phyloP scores from a whole-genome alignment of 2,797 vertebrate genomes.

The Takifugu rubripes region DNA sequence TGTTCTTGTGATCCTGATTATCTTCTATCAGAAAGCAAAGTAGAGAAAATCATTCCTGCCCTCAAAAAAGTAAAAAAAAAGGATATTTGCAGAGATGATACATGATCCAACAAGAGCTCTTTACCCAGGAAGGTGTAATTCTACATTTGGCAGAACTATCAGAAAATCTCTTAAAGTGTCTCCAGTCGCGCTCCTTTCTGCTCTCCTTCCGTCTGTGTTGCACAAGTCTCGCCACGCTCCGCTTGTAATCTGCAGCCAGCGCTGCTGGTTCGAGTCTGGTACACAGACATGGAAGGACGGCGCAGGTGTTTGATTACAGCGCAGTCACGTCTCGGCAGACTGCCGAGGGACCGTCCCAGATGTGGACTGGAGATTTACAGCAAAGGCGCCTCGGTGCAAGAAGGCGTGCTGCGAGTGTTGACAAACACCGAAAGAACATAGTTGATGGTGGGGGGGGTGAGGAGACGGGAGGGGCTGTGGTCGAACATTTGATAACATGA shows the following conservation, averaged over 20 bases:
- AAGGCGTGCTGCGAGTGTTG: slow-evolving; percentile 5
- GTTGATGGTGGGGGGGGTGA: neutral
- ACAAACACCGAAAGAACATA: slow-evolving; percentile 6
- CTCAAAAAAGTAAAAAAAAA: no score
- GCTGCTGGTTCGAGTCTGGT: slow-evolving; percentile 24
- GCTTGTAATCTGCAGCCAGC: slow-evolving; percentile 31
- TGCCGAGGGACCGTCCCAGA: slow-evolving; percentile 34
- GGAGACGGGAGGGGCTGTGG: slow-evolving; percentile 11
- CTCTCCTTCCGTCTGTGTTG: slow-evolving; percentile 18
- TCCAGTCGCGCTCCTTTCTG: slow-evolving; percentile 34
- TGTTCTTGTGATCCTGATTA: no score
- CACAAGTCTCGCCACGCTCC: slow-evolving; percentile 52
- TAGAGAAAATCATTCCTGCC: no score
- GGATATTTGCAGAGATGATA: neutral
- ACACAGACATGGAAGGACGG: slow-evolving; percentile 39
- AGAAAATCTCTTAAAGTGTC: slow-evolving; percentile 36
- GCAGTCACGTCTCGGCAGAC: slow-evolving; percentile 45
- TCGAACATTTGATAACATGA: slow-evolving; percentile 41
- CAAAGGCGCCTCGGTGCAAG: slow-evolving; percentile 18
- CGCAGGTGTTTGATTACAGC: slow-evolving; percentile 46
- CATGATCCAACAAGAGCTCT: neutral
- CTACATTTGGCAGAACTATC: slow-evolving; percentile 35
- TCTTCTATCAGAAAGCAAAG: no score
- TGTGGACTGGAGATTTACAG: slow-evolving; percentile 45
- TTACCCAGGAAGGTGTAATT: slow-evolving; percentile 38